Percentiles rank a stretch among this genome's conserved stretches.
These are phyloP conservation scores for Ranitomeya variabilis DNA, from an alignment of 2,113 vertebrate species.

Conservation along the genomic window DNA sequence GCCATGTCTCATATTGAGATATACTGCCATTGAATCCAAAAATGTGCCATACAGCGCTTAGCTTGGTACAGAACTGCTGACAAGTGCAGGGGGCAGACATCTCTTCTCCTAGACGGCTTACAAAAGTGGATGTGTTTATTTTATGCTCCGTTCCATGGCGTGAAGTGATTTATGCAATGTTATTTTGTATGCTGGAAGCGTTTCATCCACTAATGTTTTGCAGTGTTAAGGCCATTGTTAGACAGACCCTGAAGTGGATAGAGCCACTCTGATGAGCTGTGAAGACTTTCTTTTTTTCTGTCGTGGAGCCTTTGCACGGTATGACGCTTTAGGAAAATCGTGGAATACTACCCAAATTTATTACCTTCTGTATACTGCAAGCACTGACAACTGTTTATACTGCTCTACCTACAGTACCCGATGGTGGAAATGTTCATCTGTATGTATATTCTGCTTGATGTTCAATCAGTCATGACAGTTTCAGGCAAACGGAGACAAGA, in stretches of 20 bases:
- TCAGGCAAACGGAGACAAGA: conserved; percentile 64
- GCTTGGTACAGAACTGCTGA: conserved; percentile 61
- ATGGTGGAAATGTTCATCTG: conserved; percentile 60
- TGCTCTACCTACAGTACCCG: background rate
- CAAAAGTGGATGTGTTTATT: conserved; percentile 15
- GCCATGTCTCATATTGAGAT: conserved; percentile 83
- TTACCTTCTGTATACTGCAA: background rate
- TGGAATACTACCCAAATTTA: background rate
- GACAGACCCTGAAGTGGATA: background rate
- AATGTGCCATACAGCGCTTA: conserved; percentile 71
- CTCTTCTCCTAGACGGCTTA: background rate
- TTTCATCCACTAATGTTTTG: conserved; percentile 67
- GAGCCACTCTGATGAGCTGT: conserved; percentile 17
- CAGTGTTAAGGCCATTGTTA: conserved; percentile 68
- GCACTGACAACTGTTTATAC: conserved; percentile 9
- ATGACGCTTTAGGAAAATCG: conserved; percentile 8
- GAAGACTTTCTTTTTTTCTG: background rate
- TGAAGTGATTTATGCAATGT: conserved; percentile 77
- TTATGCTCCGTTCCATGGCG: conserved; percentile 62
- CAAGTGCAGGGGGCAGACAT: conserved; percentile 36
- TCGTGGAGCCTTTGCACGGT: conserved; percentile 5
- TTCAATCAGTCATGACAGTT: conserved; percentile 63
- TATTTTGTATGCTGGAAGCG: conserved; percentile 71
- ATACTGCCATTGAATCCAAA: conserved; percentile 69
- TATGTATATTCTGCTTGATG: conserved; percentile 62